A percentile compares a stretch with the other conserved stretches of the same genome.
Evolutionary conservation across 2,888 invertebrate species (phyloP).

Genomic region (Phyllotreta striolata): DNA sequence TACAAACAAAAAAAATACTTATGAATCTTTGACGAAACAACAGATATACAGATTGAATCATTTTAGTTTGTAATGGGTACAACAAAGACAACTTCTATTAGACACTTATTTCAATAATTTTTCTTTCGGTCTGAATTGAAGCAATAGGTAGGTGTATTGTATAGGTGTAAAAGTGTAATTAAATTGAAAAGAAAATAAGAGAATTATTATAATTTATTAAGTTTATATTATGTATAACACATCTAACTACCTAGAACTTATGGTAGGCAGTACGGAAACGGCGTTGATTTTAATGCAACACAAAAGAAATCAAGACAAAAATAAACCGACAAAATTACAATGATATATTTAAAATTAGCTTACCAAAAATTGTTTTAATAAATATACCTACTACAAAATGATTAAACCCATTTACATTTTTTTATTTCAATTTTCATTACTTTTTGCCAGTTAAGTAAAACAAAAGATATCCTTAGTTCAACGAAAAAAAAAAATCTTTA

Average conservation of each 20-base stretch:
- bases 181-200: conserved; percentile 5
- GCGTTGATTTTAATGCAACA: conserved; percentile 39
- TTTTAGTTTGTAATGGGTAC: too few species aligned
- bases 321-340: conserved; percentile 18
- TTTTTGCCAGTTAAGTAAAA: conserved; percentile 14
- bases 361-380: conserved; percentile 18
- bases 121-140: too few species aligned
- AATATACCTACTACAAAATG: conserved; percentile 15
- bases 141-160: too few species aligned
- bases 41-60: too few species aligned
- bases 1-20: too few species aligned
- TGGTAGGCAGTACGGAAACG: conserved; percentile 49
- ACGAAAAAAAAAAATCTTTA: conserved; percentile 4
- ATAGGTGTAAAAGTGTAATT: neutral
- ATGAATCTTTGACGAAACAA: too few species aligned
- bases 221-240: conserved; percentile 57
- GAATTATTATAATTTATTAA: conserved; percentile 56
- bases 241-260: conserved; percentile 51
- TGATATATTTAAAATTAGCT: conserved; percentile 11
- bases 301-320: conserved; percentile 27
- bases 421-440: conserved; percentile 9
- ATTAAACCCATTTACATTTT: conserved; percentile 15
- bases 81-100: too few species aligned
- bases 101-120: too few species aligned
- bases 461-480: neutral